Percentiles rank a stretch among this genome's conserved stretches.
Conservation (phyloP, 2,797 vertebrate species). For the Sparidentex hasta region DNA sequence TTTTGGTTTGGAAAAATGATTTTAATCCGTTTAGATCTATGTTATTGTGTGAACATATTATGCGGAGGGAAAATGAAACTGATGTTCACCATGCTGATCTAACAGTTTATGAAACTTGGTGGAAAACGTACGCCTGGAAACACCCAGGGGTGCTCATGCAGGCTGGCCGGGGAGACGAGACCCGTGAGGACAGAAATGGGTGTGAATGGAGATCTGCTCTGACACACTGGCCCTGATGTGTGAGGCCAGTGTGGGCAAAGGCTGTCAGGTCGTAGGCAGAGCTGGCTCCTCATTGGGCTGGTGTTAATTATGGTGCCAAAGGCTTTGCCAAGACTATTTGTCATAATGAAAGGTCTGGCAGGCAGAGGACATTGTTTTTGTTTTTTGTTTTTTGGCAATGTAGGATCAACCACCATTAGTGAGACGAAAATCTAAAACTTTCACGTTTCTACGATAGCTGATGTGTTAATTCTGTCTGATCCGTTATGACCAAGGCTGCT, state of each 20-base stretch:
- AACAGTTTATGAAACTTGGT: constrained; percentile 45
- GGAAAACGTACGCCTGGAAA: constrained; percentile 29
- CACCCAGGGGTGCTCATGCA: constrained; percentile 15
- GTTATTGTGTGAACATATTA: constrained; percentile 2
- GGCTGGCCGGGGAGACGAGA: constrained; percentile 30
- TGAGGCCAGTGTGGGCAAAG: constrained; percentile 50
- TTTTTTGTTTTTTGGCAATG: constrained; percentile 14
- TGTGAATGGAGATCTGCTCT: constrained; percentile 60
- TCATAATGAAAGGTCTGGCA: constrained; percentile 51
- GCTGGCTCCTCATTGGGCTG: constrained; percentile 55
- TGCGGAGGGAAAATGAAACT: background rate
- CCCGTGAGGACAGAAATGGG: constrained; percentile 43
- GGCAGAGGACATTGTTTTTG: constrained; percentile 24
- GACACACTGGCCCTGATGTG: constrained; percentile 60
- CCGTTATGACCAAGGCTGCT: too few species aligned
- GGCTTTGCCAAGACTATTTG: constrained; percentile 59
- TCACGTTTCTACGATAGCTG: background rate
- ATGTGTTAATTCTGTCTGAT: constrained; percentile 6
- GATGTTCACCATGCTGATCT: constrained; percentile 40
- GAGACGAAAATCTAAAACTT: constrained; percentile 25
- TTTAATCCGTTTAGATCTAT: constrained; percentile 7
- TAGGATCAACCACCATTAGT: constrained; percentile 6
- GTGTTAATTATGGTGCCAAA: constrained; percentile 66
- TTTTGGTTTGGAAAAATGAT: background rate
- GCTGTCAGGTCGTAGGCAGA: constrained; percentile 51